Percentiles rank a stretch among this genome's conserved stretches.
Evolutionary conservation across 1,140 invertebrate genomes (phyloP).

Genomic region (Macrobrachium nipponense): DNA sequence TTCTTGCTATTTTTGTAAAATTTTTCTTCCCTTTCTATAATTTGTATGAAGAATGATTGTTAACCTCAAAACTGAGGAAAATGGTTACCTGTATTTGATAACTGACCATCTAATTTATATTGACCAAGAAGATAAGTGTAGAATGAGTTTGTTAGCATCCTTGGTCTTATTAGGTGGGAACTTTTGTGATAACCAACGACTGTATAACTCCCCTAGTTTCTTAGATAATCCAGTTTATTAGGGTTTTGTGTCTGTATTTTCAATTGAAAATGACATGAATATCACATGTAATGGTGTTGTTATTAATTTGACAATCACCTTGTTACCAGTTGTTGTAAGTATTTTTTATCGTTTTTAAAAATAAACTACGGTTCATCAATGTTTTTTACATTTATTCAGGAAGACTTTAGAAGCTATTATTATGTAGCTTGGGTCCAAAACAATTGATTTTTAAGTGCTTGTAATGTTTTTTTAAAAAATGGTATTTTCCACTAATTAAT

Average conservation of each 20-base stretch:
- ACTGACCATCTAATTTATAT: conserved; percentile 26
- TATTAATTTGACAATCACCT: conserved; percentile 48
- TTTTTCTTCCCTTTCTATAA: conserved; percentile 34
- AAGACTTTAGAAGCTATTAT: conserved; percentile 36
- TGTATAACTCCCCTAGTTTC: conserved; percentile 38
- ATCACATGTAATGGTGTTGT: conserved; percentile 42
- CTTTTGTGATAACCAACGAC: conserved; percentile 49
- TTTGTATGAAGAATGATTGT: conserved; percentile 41
- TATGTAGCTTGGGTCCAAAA: conserved; percentile 40
- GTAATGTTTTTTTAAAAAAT: neutral
- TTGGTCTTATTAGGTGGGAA: conserved; percentile 39
- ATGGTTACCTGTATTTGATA: conserved; percentile 23
- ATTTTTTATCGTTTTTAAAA: conserved; percentile 37
- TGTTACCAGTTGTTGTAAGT: conserved; percentile 48
- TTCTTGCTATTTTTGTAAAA: conserved; percentile 47
- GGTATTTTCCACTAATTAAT: no score
- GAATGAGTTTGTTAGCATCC: conserved; percentile 41
- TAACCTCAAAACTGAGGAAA: conserved; percentile 22
- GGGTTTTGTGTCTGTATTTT: conserved; percentile 35
- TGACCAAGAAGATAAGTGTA: conserved; percentile 25
- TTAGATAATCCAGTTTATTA: conserved; percentile 38
- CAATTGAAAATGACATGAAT: conserved; percentile 31
- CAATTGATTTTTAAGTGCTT: conserved; percentile 28
- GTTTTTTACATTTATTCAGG: conserved; percentile 42
- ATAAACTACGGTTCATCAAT: conserved; percentile 19